phyloP scores from a whole-genome alignment of 2,888 invertebrate species.

The Eubasilissa splendida region DNA sequence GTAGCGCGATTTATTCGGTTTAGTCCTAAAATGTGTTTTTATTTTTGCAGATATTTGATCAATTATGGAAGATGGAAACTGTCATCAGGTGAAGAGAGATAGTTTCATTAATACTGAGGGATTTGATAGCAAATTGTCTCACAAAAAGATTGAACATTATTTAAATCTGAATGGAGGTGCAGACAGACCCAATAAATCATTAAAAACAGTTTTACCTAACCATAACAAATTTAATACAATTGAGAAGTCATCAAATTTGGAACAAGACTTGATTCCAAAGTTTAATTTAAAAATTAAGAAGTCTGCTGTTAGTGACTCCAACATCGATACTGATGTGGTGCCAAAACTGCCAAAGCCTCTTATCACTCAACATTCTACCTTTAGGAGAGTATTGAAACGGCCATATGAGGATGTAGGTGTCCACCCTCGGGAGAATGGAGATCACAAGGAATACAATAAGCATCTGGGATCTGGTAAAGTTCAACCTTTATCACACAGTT shows the following conservation, averaged over 20 bases:
- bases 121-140: conserved; percentile 24
- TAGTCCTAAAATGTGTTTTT: conserved; percentile 61
- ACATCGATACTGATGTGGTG: conserved; percentile 4
- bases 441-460: conserved; percentile 19
- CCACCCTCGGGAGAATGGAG: conserved; percentile 43
- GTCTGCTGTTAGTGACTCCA: background rate
- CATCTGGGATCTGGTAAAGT: background rate
- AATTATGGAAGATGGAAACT: conserved; percentile 75
- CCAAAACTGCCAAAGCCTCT: conserved; percentile 42
- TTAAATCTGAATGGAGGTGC: conserved; percentile 47
- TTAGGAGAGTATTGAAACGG: conserved; percentile 42
- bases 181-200: conserved; percentile 37
- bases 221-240: conserved; percentile 14
- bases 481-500: conserved; percentile 2
- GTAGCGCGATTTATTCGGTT: background rate
- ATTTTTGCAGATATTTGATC: conserved; percentile 69
- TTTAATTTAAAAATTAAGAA: conserved; percentile 14
- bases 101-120: conserved; percentile 25
- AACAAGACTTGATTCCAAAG: conserved; percentile 16
- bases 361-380: conserved; percentile 42
- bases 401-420: conserved; percentile 6
- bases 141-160: conserved; percentile 42
- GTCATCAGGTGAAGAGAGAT: conserved; percentile 58
- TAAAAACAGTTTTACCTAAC: conserved; percentile 29
- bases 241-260: conserved; percentile 32